Evolutionary conservation across 2,113 vertebrate genomes (phyloP).

Genomic region (Diadophis punctatus): DNA sequence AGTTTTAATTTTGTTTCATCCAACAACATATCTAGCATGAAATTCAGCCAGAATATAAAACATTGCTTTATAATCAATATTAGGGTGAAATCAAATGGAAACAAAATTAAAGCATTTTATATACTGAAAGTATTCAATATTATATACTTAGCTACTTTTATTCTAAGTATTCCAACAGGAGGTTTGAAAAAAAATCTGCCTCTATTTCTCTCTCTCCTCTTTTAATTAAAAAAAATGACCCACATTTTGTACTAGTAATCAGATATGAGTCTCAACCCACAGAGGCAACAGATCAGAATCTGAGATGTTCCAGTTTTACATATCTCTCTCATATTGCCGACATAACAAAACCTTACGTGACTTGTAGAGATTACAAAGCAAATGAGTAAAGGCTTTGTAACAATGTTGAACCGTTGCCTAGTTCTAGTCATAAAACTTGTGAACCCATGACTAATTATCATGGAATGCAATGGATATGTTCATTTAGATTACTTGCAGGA

Average conservation of each 20-base stretch:
- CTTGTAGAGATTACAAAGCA: constrained; percentile 2
- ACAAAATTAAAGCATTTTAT: not conserved
- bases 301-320: not conserved
- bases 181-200: not conserved
- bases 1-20: not conserved
- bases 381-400: constrained; percentile 16
- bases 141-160: not conserved
- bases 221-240: not conserved
- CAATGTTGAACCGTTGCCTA: not conserved
- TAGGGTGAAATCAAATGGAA: not conserved
- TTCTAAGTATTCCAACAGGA: not conserved
- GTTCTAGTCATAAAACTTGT: not conserved
- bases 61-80: not conserved
- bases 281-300: not conserved
- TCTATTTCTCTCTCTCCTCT: not conserved
- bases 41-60: not conserved
- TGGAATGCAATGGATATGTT: not conserved
- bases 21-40: not conserved
- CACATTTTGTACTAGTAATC: not conserved
- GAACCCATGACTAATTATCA: not conserved
- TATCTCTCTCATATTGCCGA: not conserved
- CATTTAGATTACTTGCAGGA: not conserved
- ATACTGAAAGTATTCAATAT: not conserved
- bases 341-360: constrained; percentile 6
- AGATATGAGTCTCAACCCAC: not conserved